phyloP scores from a whole-genome alignment of 1,140 invertebrate genomes.

The Zaprionus kolodkinae region DNA sequence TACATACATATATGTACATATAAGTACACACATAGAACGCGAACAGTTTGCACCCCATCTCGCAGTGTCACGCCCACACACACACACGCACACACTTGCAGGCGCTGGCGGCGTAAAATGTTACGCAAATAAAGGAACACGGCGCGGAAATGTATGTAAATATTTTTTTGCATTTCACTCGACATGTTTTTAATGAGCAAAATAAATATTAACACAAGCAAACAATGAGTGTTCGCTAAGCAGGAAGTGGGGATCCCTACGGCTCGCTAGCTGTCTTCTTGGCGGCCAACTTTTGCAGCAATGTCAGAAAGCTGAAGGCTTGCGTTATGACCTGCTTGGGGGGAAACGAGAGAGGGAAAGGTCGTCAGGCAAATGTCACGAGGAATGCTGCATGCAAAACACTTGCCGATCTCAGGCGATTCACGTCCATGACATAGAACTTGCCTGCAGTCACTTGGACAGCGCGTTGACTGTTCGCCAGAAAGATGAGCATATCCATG shows the following conservation, averaged over 20 bases:
- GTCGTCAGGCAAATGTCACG: background rate
- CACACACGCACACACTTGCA: constrained; percentile 6
- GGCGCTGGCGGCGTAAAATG: constrained; percentile 33
- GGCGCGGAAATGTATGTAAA: constrained; percentile 63
- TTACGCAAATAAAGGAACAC: constrained; percentile 53
- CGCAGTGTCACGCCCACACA: constrained; percentile 11
- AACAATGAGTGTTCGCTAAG: constrained; percentile 14
- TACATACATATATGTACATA: background rate
- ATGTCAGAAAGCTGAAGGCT: constrained; percentile 79
- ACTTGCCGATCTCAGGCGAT: constrained; percentile 68
- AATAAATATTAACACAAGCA: constrained; percentile 62
- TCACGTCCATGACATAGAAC: constrained; percentile 77
- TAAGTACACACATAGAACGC: background rate
- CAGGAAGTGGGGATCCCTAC: constrained; percentile 8
- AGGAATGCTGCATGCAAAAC: background rate
- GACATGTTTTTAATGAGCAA: constrained; percentile 73
- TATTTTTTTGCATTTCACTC: constrained; percentile 69
- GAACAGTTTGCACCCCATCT: constrained; percentile 5
- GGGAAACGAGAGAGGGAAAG: background rate
- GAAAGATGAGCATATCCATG: constrained; percentile 70
- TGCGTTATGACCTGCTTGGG: constrained; percentile 69
- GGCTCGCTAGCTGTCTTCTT: constrained; percentile 85
- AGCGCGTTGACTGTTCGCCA: constrained; percentile 64
- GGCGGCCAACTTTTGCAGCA: constrained; percentile 87
- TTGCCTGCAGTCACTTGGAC: constrained; percentile 76